Base-by-base conservation (phyloP, 2,113 vertebrate genomes). In the Prionailurus viverrinus region DNA sequence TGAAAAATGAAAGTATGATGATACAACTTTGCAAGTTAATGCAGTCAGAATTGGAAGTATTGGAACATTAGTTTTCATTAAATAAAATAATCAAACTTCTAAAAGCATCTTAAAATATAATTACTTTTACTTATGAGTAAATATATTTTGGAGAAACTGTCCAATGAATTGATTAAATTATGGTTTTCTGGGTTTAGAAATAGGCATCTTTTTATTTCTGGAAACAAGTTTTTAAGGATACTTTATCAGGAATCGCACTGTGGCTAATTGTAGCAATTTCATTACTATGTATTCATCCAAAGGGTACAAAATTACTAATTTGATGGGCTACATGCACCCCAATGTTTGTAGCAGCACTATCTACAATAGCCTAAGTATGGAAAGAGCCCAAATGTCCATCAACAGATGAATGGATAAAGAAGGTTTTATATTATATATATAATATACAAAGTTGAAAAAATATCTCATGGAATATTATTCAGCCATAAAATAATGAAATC, bases 81-180 rank as follows among this genome's bases (percentile, higher is more conserved):
- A 95, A 93, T 91, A 80, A 95, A 95, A 36, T 81, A 90, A 89
- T 53, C 65, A 55, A 68, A 79, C 25, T 63, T 94, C 14, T 8
- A 36, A 36, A 89, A 89, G 79, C 61, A 9, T 55, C 25, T 73
- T 79, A 48, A 91, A 86, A 79, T 90, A 73, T 82, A 89, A 88
- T 39, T 39, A 76, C 41, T 55, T 94, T 95, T 23, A 93, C 48
- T 6, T n/a, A 88, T 39, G 7, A 76, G 76, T 95, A 96, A 94
- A 80, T 88, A 55, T 36, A 91, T 69, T 88, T 95, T 80, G 36
- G n/a, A 69, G 45, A 84, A 55, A 69, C 51, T 89, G 16, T 96
- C 27, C 84, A 84, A 96, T 87, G 55, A 89, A 71, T 80, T 97
- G 25, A 65, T 94, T 68, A 94, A 82, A 89, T 89, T 83, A 53